phyloP scores from a whole-genome alignment of 2,797 vertebrate genomes.

The Acrossocheilus wenchowensis region DNA sequence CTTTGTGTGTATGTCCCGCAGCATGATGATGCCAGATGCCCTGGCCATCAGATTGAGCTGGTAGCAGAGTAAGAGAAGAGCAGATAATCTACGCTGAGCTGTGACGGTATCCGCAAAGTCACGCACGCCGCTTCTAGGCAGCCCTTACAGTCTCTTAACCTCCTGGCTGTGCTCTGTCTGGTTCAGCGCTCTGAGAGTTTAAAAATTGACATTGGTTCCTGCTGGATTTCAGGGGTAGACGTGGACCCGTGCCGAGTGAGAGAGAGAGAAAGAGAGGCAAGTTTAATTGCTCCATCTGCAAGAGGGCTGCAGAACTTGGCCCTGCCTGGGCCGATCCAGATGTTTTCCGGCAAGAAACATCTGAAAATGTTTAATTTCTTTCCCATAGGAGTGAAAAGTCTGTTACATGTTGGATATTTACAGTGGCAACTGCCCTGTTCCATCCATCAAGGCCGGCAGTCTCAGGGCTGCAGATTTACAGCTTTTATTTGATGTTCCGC shows the following conservation, averaged over 20 bases:
- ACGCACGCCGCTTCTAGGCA: slow-evolving; percentile 29
- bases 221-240: slow-evolving; percentile 47
- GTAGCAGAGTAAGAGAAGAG: slow-evolving; percentile 35
- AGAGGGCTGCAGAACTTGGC: slow-evolving; percentile 61
- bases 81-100: slow-evolving; percentile 49
- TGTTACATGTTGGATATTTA: slow-evolving; percentile 66
- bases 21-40: slow-evolving; percentile 29
- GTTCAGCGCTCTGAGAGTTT: slow-evolving; percentile 53
- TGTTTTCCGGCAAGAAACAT: slow-evolving; percentile 70
- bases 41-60: slow-evolving; percentile 25
- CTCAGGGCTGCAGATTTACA: slow-evolving; percentile 51
- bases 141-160: slow-evolving; percentile 49
- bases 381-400: slow-evolving; percentile 66
- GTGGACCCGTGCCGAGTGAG: slow-evolving; percentile 39
- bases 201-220: slow-evolving; percentile 45
- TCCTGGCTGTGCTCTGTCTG: slow-evolving; percentile 51
- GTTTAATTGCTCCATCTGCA: slow-evolving; percentile 65
- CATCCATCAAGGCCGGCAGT: slow-evolving; percentile 63
- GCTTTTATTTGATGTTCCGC: slow-evolving; percentile 59
- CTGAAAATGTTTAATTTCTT: slow-evolving; percentile 72
- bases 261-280: slow-evolving; percentile 40
- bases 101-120: slow-evolving; percentile 31
- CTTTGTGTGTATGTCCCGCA: slow-evolving; percentile 42
- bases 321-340: slow-evolving; percentile 65
- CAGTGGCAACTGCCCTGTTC: slow-evolving; percentile 66